phyloP scores from a whole-genome alignment of 35 echinoderm and acorn worm genomes.

The Hemicentrotus pulcherrimus region DNA sequence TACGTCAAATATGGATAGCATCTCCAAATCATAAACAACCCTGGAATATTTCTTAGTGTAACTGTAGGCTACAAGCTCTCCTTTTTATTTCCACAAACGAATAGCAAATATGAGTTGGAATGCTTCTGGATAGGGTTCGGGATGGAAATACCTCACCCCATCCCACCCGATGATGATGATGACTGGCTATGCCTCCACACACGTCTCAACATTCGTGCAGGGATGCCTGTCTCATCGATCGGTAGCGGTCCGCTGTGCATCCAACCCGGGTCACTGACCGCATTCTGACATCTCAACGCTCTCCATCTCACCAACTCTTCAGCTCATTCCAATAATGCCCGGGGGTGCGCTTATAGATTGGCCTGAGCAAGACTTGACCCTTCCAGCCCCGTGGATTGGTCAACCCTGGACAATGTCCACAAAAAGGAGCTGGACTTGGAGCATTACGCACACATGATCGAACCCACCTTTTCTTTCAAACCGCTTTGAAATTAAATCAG shows the following conservation, averaged over 20 bases:
- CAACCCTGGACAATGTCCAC: background rate
- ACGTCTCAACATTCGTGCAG: background rate
- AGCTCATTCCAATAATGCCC: constrained; percentile 41
- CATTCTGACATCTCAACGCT: background rate
- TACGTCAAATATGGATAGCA: background rate
- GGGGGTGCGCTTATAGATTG: constrained; percentile 43
- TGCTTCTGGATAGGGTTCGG: background rate
- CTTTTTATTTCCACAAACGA: background rate
- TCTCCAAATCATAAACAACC: background rate
- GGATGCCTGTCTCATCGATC: background rate
- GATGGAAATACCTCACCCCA: background rate
- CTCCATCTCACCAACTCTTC: background rate
- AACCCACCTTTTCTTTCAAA: background rate
- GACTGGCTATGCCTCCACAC: background rate
- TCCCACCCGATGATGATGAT: background rate
- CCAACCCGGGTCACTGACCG: constrained; percentile 7
- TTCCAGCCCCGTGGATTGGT: constrained; percentile 6
- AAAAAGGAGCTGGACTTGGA: background rate
- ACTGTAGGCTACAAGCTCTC: background rate
- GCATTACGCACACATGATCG: constrained; percentile 25
- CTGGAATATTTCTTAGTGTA: background rate
- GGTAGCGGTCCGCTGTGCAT: constrained; percentile 8
- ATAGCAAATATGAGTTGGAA: background rate
- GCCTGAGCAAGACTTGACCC: constrained; percentile 18
- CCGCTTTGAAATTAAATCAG: background rate